Evolutionary conservation across 1,140 invertebrate species (phyloP), one percentile per base, ranked within the genome.

Genomic region (Stratiolaelaps scimitus): DNA sequence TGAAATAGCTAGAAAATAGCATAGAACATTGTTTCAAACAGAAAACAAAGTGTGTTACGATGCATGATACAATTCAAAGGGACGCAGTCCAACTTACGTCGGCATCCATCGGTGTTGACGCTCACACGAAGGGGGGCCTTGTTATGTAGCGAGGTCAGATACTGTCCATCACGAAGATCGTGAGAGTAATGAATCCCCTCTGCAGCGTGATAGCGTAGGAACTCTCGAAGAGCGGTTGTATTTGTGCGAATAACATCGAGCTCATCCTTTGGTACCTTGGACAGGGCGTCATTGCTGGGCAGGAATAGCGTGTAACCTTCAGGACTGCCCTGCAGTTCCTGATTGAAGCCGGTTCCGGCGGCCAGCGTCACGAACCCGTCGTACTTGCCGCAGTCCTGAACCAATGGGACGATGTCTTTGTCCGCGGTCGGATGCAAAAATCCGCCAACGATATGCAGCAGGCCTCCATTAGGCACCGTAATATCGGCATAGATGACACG

Each of bases 221-320:
- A 72, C 45, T 72, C 72, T 71, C 64, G 71, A 17, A 73, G 53
- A 26, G 72, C 70, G 10, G 72, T 73, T 46, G 69, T 69, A 43
- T 73, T 73, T 53, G 67, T 67, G 26, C 70, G 66, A n/a, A 72
- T 67, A 13, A 71, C 30, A 7, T 69, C 56, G 1, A 72, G 47
- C 65, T 73, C 72, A 10, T 69, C 68, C 13, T 69, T 67, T 1
- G 71, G 71, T 26, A 73, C 70, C 46, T 73, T 73, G 10, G 70
- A 68, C 19, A 73, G 46, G 2, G 72, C 72, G 40, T 73, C 72
- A 64, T 73, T 73, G 44, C 69, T 72, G 13, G 72, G 72, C 34
- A 73, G 66, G 65, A 73, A 73, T 7, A 73, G 67, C 5, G 72
- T 72, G 29, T 67, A 72, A 10, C 71, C 71, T 20, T 71, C 72